Percentiles rank a stretch among this genome's conserved stretches.
These are phyloP conservation scores for Notechis scutatus DNA, from an alignment of 2,113 vertebrate species.

Conservation along the genomic window DNA sequence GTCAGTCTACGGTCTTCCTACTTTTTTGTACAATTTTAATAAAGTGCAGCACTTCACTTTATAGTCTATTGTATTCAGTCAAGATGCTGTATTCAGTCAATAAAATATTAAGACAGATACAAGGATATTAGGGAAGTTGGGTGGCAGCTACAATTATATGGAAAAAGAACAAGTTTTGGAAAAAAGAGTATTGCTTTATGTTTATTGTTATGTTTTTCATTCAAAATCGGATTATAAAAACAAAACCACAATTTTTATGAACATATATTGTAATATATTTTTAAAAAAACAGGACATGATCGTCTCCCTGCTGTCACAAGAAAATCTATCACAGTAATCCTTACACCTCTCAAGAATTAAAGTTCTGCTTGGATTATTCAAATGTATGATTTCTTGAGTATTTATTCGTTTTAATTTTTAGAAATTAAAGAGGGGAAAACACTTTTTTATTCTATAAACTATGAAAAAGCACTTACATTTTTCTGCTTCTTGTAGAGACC, in stretches of 20 bases:
- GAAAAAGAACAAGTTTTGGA: neutral
- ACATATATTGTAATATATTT: neutral
- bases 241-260: neutral
- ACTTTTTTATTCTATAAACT: neutral
- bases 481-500: slow-evolving; percentile 93
- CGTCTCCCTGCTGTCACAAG: neutral
- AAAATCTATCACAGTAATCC: neutral
- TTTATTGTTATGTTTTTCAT: neutral
- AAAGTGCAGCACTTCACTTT: neutral
- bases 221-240: neutral
- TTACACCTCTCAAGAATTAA: neutral
- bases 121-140: neutral
- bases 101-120: neutral
- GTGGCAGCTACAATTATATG: neutral
- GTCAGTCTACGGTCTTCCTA: neutral
- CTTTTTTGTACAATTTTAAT: neutral
- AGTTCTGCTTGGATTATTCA: neutral
- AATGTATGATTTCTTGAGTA: neutral
- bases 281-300: neutral
- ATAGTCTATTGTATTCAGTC: neutral
- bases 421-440: neutral
- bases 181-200: neutral
- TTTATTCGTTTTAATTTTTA: neutral
- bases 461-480: slow-evolving; percentile 78
- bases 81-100: neutral